Percentiles rank a stretch among this genome's conserved stretches.
Conservation (phyloP, 1,140 invertebrate genomes). For the Heliconius congener region DNA sequence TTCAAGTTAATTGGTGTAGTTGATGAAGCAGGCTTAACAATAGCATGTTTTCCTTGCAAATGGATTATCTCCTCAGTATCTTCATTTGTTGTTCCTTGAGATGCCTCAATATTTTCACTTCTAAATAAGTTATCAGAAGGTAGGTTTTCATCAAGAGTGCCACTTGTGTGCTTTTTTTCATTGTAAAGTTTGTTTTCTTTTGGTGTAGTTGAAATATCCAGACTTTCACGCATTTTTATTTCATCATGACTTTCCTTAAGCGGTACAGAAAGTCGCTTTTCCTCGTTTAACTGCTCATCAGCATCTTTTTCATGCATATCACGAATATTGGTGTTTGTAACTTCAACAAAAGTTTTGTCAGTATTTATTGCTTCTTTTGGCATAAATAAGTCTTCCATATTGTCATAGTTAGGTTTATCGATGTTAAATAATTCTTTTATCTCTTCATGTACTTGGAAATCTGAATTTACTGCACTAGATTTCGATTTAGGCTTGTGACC, state of each 20-base stretch:
- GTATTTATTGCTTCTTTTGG: background rate
- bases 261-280: background rate
- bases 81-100: background rate
- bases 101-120: background rate
- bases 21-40: background rate
- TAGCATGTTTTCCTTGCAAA: background rate
- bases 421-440: background rate
- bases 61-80: background rate
- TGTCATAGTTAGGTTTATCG: background rate
- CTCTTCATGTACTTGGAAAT: background rate
- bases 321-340: background rate
- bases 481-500: background rate
- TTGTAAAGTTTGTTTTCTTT: background rate
- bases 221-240: slow-evolving; percentile 8
- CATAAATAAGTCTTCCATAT: slow-evolving; percentile 2
- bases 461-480: background rate
- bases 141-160: background rate
- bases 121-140: background rate
- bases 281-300: background rate
- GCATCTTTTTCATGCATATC: background rate
- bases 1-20: background rate
- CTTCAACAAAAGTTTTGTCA: background rate
- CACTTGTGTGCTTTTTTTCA: background rate
- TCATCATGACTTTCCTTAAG: background rate
- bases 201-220: background rate